These are phyloP conservation scores for Chymomyza caudatula DNA, from an alignment of 2,888 invertebrate species.

Conservation along the genomic window DNA sequence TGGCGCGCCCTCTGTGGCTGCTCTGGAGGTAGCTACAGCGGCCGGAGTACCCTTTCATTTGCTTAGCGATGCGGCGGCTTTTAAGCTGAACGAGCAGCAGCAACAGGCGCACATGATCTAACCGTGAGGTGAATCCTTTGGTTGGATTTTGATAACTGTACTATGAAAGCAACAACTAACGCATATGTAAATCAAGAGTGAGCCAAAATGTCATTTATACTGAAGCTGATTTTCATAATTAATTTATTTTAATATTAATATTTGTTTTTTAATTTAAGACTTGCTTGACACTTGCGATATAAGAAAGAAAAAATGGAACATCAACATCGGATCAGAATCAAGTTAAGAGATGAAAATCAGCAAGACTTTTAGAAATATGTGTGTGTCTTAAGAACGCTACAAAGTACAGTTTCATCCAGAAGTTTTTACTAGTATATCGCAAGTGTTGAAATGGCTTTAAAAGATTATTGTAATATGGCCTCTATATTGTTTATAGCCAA, in stretches of 20 bases:
- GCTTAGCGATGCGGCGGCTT: slow-evolving; percentile 63
- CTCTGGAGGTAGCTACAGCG: slow-evolving; percentile 49
- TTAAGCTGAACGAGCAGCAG: slow-evolving; percentile 58
- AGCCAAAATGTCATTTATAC: slow-evolving; percentile 5
- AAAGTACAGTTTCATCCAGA: no score
- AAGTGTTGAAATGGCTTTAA: no score
- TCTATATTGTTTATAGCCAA: no score
- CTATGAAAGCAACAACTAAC: neutral
- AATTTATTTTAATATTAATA: neutral
- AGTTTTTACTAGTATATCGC: no score
- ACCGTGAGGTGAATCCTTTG: slow-evolving; percentile 22
- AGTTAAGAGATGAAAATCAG: no score
- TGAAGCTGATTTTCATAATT: neutral
- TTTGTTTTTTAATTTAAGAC: neutral
- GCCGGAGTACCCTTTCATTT: slow-evolving; percentile 58
- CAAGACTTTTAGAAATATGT: no score
- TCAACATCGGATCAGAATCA: no score
- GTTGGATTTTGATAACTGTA: neutral
- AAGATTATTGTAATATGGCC: no score
- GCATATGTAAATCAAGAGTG: slow-evolving; percentile 10
- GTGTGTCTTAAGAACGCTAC: no score
- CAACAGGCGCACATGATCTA: slow-evolving; percentile 64
- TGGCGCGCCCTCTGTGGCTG: neutral
- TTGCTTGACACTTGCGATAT: neutral
- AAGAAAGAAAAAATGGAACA: neutral